Percentiles rank a stretch among this genome's conserved stretches.
Evolutionary conservation across 2,113 vertebrate species (phyloP).

Genomic region (Myanophis thanlyinensis): DNA sequence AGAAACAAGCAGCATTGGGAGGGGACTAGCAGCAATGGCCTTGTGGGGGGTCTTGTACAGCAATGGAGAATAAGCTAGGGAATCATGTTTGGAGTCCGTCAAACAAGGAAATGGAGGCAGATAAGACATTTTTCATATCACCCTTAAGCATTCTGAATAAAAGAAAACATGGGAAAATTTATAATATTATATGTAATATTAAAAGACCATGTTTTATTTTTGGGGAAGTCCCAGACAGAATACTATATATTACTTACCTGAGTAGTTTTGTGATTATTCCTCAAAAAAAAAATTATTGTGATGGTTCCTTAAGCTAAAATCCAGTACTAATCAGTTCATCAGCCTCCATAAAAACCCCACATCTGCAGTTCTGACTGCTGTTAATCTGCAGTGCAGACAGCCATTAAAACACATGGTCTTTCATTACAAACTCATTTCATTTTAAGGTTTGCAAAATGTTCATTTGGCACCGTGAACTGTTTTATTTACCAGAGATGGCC

Average conservation of each 20-base stretch:
- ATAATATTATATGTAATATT: background rate
- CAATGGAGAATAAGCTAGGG: background rate
- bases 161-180: background rate
- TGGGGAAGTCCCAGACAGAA: background rate
- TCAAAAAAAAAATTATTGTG: background rate
- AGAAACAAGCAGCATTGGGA: background rate
- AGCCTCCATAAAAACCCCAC: background rate
- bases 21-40: background rate
- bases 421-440: constrained; percentile 33
- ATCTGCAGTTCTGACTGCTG: background rate
- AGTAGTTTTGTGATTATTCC: background rate
- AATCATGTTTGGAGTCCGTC: background rate
- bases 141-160: background rate
- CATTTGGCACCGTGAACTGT: constrained; percentile 45
- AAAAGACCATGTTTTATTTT: background rate
- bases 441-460: constrained; percentile 45
- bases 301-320: background rate
- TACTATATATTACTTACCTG: background rate
- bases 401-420: constrained; percentile 36
- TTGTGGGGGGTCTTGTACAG: background rate
- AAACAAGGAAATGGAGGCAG: background rate
- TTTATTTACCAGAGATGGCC: constrained; percentile 45
- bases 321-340: background rate
- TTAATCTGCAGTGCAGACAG: constrained; percentile 16
- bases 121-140: background rate